These are phyloP conservation scores for Acromyrmex heyeri DNA, from an alignment of 1,140 invertebrate species.

Conservation along the genomic window DNA sequence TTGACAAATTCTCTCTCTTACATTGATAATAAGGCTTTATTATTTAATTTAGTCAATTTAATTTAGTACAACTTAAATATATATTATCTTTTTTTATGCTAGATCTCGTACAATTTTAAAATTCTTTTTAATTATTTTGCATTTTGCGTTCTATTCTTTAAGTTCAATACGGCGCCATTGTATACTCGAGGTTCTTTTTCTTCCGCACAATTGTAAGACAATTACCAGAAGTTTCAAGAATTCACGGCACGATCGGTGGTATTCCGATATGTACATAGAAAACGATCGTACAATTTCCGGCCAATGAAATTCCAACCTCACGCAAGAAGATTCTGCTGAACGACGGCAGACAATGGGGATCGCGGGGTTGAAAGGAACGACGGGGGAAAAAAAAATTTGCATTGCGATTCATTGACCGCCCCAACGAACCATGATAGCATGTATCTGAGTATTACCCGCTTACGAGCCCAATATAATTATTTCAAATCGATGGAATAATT, in stretches of 20 bases:
- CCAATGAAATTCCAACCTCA: constrained; percentile 66
- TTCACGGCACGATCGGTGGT: constrained; percentile 61
- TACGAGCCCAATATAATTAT: constrained; percentile 70
- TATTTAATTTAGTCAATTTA: neutral
- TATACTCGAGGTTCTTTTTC: neutral
- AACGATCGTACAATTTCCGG: constrained; percentile 71
- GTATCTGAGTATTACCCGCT: constrained; percentile 56
- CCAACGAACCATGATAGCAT: constrained; percentile 15
- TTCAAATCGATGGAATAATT: constrained; percentile 76
- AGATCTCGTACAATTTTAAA: neutral
- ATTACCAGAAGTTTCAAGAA: constrained; percentile 62
- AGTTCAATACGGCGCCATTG: neutral
- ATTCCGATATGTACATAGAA: constrained; percentile 70
- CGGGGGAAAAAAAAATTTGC: constrained; percentile 53
- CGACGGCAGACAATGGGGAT: constrained; percentile 7
- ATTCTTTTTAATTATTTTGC: neutral
- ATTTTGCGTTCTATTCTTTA: constrained; percentile 2
- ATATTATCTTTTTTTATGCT: neutral
- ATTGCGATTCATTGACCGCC: constrained; percentile 57
- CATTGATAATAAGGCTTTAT: neutral
- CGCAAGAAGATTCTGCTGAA: constrained; percentile 2
- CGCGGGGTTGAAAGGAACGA: neutral
- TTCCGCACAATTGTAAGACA: constrained; percentile 21
- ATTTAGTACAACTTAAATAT: neutral
- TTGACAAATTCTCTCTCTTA: neutral